Evolutionary conservation across 1,140 invertebrate genomes (phyloP).

Genomic region (Phthorimaea operculella): DNA sequence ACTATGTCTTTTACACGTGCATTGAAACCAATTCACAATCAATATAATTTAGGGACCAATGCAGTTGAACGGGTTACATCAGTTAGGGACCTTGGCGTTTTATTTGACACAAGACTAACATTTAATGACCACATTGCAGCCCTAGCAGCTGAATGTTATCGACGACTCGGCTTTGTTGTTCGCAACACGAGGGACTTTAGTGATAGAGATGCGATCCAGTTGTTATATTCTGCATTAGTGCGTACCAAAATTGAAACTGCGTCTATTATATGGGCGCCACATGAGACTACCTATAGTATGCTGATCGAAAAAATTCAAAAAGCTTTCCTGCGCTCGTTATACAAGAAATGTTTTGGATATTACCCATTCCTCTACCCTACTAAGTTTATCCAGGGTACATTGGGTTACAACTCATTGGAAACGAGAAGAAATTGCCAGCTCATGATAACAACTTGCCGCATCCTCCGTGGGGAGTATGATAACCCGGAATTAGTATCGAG

Average conservation of each 20-base stretch:
- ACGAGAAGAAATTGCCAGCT: no score
- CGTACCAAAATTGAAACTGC: not conserved
- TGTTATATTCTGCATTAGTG: not conserved
- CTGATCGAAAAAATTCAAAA: not conserved
- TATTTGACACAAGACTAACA: not conserved
- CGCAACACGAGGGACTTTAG: not conserved
- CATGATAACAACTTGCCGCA: no score
- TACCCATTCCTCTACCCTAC: not conserved
- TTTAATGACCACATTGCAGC: not conserved
- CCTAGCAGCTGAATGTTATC: not conserved
- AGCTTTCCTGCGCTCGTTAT: not conserved
- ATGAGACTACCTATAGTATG: not conserved
- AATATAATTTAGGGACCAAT: not conserved
- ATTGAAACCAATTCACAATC: not conserved
- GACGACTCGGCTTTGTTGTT: not conserved
- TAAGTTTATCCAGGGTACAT: no score
- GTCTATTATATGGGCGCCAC: not conserved
- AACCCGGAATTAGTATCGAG: no score
- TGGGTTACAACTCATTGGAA: no score
- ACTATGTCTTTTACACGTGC: not conserved
- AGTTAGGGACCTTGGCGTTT: not conserved
- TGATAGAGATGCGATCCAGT: not conserved
- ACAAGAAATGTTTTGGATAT: not conserved
- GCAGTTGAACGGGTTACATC: not conserved
- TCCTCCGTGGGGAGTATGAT: no score